Evolutionary conservation across 2,888 invertebrate species (phyloP).

Genomic region (Agrotis puta): DNA sequence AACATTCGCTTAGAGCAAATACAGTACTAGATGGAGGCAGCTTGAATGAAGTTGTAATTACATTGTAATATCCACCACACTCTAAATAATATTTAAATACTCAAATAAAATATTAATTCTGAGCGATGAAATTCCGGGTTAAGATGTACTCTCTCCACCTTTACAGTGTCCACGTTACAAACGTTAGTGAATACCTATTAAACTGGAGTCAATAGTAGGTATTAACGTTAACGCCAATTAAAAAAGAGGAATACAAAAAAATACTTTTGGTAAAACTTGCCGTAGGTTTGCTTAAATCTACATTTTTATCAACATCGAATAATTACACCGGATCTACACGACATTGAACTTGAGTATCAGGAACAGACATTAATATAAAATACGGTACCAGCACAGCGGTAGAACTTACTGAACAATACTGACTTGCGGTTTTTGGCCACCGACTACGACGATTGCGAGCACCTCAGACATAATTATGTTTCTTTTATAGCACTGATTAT

Average conservation of each 20-base stretch:
- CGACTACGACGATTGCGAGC: neutral
- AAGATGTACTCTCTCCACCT: neutral
- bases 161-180: neutral
- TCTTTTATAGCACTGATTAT: neutral
- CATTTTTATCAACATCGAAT: slow-evolving; percentile 33
- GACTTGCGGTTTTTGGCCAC: neutral
- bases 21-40: too few relatives aligned
- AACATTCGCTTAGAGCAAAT: too few relatives aligned
- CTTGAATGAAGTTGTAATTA: neutral
- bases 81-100: neutral
- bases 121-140: neutral
- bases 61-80: neutral
- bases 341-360: slow-evolving; percentile 34
- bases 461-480: slow-evolving; percentile 4
- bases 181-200: slow-evolving; percentile 4
- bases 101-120: neutral
- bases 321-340: slow-evolving; percentile 34
- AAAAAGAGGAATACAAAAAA: slow-evolving; percentile 31
- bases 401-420: slow-evolving; percentile 5
- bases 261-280: slow-evolving; percentile 45
- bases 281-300: slow-evolving; percentile 42
- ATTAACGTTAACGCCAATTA: slow-evolving; percentile 17
- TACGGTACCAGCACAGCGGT: slow-evolving; percentile 20
- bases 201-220: neutral
- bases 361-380: neutral